Base-by-base conservation (phyloP, 2,797 vertebrate genomes). In the Spinus olivaceus region DNA sequence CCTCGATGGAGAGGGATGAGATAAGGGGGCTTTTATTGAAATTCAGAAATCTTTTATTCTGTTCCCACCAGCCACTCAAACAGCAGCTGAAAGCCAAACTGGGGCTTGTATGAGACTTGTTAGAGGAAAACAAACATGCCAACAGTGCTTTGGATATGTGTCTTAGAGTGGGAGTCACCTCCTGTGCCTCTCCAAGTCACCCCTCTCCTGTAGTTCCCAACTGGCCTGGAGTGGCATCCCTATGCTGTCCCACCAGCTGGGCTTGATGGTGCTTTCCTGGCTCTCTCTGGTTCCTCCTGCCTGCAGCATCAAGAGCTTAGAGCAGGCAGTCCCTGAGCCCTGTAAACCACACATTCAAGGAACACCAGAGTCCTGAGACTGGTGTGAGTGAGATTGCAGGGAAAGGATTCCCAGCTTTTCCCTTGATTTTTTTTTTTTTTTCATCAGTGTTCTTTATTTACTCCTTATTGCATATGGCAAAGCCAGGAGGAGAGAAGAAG, bases 381-480 rank as follows among this genome's bases (percentile, higher is more conserved):
- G 51, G 8, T 64, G 73, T 47, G n/a, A 79, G 50, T 56, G 77
- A 94, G 59, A 88, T 54, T 3, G 5, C 46, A 71, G 42, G 12
- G 21, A 65, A 76, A 64, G 76, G 50, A 83, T 81, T 86, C 54
- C 57, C 76, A 90, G 72, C 11, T 82, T 87, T 86, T 70, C 61
- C 70, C 51, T 69, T 59, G 59, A 82, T 71, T 46, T 35, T 56
- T 60, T 56, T 35, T 56, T 60, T 56, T 70, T 56, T 50, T 77
- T 56, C 37, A 74, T 53, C 85, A 71, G 22, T 92, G 65, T 88
- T 90, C 90, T 96, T 90, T 95, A 93, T 92, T 96, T 96, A 96
- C 77, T 91, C 56, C 56, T 81, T 44, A 44, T 90, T 95, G 91
- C 95, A 95, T 95, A 96, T 90, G 95, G 92, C 83, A 96, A 94